phyloP scores from a whole-genome alignment of 1,140 invertebrate genomes.

The Anoplophora glabripennis region DNA sequence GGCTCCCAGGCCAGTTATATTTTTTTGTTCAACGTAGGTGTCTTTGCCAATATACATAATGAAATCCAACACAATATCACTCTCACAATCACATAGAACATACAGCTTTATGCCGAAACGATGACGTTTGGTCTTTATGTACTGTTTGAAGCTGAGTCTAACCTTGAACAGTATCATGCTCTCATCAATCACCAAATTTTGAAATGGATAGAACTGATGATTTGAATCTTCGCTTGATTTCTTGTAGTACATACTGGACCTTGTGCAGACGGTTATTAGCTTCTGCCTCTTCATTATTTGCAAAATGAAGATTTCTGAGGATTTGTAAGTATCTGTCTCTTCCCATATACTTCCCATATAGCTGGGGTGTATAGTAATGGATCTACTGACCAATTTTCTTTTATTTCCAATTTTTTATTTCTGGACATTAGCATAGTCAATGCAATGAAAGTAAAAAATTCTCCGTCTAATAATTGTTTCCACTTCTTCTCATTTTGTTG shows the following conservation, averaged over 20 bases:
- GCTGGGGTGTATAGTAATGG: conserved; percentile 31
- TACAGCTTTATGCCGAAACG: conserved; percentile 46
- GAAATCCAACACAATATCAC: conserved; percentile 42
- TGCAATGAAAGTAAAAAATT: conserved; percentile 2
- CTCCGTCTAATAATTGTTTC: not conserved
- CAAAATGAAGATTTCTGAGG: conserved; percentile 29
- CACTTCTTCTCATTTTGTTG: conserved; percentile 4
- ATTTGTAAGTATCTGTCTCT: conserved; percentile 31
- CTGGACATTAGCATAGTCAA: conserved; percentile 2
- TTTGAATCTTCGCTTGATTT: conserved; percentile 17
- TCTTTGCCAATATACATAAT: conserved; percentile 42
- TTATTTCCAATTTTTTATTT: not conserved
- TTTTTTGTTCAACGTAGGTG: conserved; percentile 20
- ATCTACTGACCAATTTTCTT: conserved; percentile 34
- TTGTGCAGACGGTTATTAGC: conserved; percentile 8
- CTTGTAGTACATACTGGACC: conserved; percentile 9
- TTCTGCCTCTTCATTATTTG: conserved; percentile 23
- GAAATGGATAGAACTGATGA: conserved; percentile 25
- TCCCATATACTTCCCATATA: conserved; percentile 35
- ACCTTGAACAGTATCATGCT: no score
- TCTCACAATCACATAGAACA: conserved; percentile 39
- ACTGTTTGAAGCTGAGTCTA: no score
- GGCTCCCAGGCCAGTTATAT: conserved; percentile 24
- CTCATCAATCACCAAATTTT: conserved; percentile 33
- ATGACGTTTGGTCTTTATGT: conserved; percentile 31